These are phyloP conservation scores for Crypturellus tataupa DNA, from an alignment of 2,797 vertebrate genomes.

Conservation along the genomic window DNA sequence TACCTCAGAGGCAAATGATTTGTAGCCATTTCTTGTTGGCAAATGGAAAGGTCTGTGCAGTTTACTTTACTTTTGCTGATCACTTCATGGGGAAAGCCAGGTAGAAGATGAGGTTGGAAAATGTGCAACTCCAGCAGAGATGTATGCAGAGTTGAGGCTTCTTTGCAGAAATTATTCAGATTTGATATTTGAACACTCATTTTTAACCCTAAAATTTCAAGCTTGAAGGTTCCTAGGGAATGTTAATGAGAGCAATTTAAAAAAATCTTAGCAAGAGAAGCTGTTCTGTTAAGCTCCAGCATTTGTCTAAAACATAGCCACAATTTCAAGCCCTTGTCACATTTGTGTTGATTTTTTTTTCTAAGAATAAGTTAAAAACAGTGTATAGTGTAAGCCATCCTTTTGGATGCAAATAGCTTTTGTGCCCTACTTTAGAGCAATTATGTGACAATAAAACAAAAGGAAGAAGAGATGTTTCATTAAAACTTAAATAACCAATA, in stretches of 20 bases:
- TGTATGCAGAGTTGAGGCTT: not conserved
- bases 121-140: not conserved
- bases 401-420: conserved; percentile 35
- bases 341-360: not conserved
- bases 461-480: conserved; percentile 18
- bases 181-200: not conserved
- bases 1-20: not conserved
- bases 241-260: not conserved
- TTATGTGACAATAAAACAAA: conserved; percentile 32
- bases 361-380: not conserved
- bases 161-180: not conserved
- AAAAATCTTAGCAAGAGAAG: not conserved
- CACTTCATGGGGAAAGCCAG: not conserved
- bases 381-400: not conserved
- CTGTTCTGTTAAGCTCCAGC: not conserved
- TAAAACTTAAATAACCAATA: conserved; percentile 38
- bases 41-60: not conserved
- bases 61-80: not conserved
- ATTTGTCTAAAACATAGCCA: not conserved
- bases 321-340: not conserved
- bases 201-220: not conserved
- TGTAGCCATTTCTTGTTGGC: not conserved
- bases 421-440: not conserved
- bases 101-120: not conserved
- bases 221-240: not conserved